phyloP scores from a whole-genome alignment of 2,113 vertebrate species.

The Trogon surrucura region DNA sequence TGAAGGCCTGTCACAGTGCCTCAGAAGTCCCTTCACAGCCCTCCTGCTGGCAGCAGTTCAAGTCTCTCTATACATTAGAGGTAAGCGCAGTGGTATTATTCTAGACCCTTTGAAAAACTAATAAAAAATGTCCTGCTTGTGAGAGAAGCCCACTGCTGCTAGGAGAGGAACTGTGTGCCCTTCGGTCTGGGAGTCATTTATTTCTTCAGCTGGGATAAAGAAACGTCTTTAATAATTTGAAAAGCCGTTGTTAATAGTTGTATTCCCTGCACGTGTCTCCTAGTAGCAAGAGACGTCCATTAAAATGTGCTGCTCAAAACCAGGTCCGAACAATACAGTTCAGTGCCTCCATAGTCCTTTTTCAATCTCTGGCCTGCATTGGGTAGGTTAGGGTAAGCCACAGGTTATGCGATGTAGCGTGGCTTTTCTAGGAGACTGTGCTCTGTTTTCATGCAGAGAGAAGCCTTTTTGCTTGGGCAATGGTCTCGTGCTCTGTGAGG shows the following conservation, averaged over 20 bases:
- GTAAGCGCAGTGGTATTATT: neutral
- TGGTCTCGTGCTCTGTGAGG: neutral
- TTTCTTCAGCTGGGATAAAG: neutral
- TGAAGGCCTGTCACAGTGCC: conserved; percentile 40
- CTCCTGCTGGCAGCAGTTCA: conserved; percentile 23
- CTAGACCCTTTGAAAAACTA: conserved; percentile 20
- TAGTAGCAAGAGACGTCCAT: neutral
- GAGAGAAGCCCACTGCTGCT: conserved; percentile 10
- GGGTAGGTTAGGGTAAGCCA: neutral
- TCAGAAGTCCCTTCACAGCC: conserved; percentile 35
- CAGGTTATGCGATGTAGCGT: fast-evolving
- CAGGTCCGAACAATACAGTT: neutral
- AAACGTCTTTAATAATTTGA: neutral
- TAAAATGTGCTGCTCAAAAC: neutral
- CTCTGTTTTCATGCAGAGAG: neutral
- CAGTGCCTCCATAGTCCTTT: neutral
- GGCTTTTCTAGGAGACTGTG: neutral
- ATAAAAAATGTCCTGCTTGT: neutral
- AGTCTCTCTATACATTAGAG: conserved; percentile 14
- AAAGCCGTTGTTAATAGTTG: neutral
- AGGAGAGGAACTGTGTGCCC: neutral
- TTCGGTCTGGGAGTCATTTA: neutral
- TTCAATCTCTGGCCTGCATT: neutral
- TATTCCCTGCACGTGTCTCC: neutral
- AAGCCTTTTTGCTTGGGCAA: neutral